phyloP scores from a whole-genome alignment of 1,140 invertebrate species.

The Leguminivora glycinivorella region DNA sequence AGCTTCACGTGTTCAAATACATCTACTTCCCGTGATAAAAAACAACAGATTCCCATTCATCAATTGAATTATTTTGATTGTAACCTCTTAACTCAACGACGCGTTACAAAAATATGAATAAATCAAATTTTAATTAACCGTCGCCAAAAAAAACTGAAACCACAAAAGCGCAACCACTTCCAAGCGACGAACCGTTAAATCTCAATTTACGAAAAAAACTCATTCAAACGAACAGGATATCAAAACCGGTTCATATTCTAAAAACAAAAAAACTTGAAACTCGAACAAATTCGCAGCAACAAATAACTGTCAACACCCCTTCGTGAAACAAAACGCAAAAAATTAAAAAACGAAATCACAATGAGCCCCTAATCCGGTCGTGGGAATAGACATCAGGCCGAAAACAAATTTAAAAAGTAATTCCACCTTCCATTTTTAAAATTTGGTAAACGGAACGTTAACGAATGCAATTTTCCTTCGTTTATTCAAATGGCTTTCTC shows the following conservation, averaged over 20 bases:
- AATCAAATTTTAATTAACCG: constrained; percentile 76
- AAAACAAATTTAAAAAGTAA: constrained; percentile 78
- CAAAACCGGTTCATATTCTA: constrained; percentile 71
- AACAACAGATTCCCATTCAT: constrained; percentile 33
- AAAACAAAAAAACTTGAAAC: constrained; percentile 69
- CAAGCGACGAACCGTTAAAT: constrained; percentile 71
- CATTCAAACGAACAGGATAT: constrained; percentile 64
- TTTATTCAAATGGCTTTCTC: constrained; percentile 26
- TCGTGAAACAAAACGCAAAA: constrained; percentile 74
- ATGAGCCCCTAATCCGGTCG: constrained; percentile 73
- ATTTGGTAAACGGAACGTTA: constrained; percentile 54
- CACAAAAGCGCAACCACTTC: constrained; percentile 66
- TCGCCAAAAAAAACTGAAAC: constrained; percentile 58
- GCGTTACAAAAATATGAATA: constrained; percentile 61
- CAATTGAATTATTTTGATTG: constrained; percentile 46
- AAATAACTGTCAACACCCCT: constrained; percentile 79
- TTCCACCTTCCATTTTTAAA: constrained; percentile 67
- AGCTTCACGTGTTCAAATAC: no score
- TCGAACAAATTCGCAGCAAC: constrained; percentile 73
- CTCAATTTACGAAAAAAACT: constrained; percentile 60
- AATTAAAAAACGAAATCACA: constrained; percentile 73
- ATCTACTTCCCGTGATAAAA: not conserved
- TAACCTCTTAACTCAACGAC: constrained; percentile 53
- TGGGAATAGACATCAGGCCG: constrained; percentile 75
- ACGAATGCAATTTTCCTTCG: constrained; percentile 27